These are phyloP conservation scores for Calliscelio sp. DNA, from an alignment of 2,888 invertebrate genomes.

Conservation along the genomic window DNA sequence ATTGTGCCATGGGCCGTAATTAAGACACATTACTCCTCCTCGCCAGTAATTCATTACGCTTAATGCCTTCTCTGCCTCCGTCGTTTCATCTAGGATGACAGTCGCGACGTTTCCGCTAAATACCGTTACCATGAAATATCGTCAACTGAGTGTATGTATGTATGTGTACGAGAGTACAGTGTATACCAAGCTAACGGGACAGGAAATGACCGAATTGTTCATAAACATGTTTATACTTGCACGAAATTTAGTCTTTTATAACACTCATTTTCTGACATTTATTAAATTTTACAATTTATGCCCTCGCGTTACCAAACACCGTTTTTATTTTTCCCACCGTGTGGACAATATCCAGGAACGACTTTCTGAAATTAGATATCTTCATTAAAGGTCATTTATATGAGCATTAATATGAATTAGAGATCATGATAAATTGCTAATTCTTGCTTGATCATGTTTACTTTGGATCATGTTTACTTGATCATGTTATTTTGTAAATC, in stretches of 20 bases:
- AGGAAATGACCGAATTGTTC: constrained; percentile 69
- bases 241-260: constrained; percentile 58
- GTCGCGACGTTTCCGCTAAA: constrained; percentile 82
- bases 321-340: not conserved
- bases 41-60: constrained; percentile 85
- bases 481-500: too few species aligned
- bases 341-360: constrained; percentile 2
- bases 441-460: not conserved
- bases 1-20: constrained; percentile 84
- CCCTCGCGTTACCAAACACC: not conserved
- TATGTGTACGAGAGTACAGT: constrained; percentile 28
- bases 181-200: constrained; percentile 61
- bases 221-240: constrained; percentile 68
- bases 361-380: not conserved
- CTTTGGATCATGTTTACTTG: too few species aligned
- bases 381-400: constrained; percentile 3
- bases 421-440: not conserved
- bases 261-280: constrained; percentile 47
- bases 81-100: constrained; percentile 84
- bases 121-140: constrained; percentile 83
- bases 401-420: not conserved
- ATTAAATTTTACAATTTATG: constrained; percentile 51
- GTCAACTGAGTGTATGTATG: constrained; percentile 58
- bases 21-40: constrained; percentile 85
- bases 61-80: constrained; percentile 83